A percentile compares a stretch with the other conserved stretches of the same genome.
phyloP scores from a whole-genome alignment of 1,140 invertebrate genomes.

The Lordiphosa mommai region DNA sequence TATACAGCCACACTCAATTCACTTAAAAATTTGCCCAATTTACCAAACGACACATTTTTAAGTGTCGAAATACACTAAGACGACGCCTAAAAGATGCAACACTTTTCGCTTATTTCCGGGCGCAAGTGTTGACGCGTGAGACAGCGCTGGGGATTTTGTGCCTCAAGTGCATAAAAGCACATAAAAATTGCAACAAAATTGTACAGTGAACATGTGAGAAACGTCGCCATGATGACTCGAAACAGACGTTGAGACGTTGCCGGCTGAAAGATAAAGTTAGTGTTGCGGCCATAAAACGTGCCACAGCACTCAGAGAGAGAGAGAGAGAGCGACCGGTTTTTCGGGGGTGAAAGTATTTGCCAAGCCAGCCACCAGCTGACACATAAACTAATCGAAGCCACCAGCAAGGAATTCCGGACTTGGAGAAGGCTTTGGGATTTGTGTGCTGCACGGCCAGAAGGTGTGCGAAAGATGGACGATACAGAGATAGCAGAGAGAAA shows the following conservation, averaged over 20 bases:
- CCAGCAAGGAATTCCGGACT: background rate
- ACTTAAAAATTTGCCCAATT: conserved; percentile 50
- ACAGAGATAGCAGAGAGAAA: no score
- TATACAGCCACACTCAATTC: background rate
- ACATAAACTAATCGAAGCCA: conserved; percentile 63
- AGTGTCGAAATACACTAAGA: conserved; percentile 24
- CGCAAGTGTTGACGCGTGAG: conserved; percentile 37
- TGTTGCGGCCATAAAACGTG: conserved; percentile 65
- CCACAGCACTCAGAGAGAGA: conserved; percentile 10
- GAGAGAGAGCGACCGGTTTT: background rate
- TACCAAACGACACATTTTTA: conserved; percentile 49
- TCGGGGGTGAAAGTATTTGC: conserved; percentile 48
- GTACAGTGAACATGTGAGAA: conserved; percentile 49
- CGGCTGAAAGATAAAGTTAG: conserved; percentile 61
- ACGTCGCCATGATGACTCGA: conserved; percentile 42
- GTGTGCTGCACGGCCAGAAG: background rate
- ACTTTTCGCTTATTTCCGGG: conserved; percentile 29
- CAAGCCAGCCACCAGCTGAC: background rate
- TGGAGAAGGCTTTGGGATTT: conserved; percentile 19
- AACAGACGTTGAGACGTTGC: conserved; percentile 59
- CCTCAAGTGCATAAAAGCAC: conserved; percentile 53
- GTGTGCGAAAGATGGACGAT: conserved; percentile 2
- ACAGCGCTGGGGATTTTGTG: conserved; percentile 3
- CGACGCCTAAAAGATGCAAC: conserved; percentile 44
- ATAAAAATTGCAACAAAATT: conserved; percentile 68